A percentile compares a stretch with the other conserved stretches of the same genome.
Evolutionary conservation across 2,888 invertebrate species (phyloP).

Genomic region (Blastobasis adustella): DNA sequence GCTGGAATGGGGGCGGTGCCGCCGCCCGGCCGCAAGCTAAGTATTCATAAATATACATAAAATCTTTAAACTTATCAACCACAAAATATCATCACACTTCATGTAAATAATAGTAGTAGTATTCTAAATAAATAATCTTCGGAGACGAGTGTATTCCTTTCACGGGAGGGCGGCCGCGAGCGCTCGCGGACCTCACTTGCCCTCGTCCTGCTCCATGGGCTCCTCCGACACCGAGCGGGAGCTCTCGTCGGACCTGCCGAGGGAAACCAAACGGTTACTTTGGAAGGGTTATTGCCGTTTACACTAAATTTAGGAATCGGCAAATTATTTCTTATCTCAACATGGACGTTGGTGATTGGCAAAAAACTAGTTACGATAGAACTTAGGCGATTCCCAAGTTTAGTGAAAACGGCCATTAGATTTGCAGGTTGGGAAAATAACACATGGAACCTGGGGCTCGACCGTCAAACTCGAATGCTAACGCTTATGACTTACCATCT

Average conservation of each 20-base stretch:
- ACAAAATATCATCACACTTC: slow-evolving; percentile 14
- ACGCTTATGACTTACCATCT: too few species aligned
- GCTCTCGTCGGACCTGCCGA: slow-evolving; percentile 74
- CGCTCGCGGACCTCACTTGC: slow-evolving; percentile 72
- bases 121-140: slow-evolving; percentile 14
- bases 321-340: too few species aligned
- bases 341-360: too few species aligned
- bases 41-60: slow-evolving; percentile 19
- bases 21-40: not conserved
- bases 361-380: too few species aligned
- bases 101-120: not conserved
- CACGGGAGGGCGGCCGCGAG: not conserved
- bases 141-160: slow-evolving; percentile 3
- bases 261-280: not conserved
- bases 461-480: too few species aligned
- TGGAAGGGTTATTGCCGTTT: too few species aligned
- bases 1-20: not conserved
- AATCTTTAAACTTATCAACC: slow-evolving; percentile 13
- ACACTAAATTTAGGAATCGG: too few species aligned
- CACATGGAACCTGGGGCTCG: too few species aligned
- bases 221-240: slow-evolving; percentile 83
- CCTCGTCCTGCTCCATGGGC: slow-evolving; percentile 90
- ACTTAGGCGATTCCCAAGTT: too few species aligned
- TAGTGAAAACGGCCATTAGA: too few species aligned
- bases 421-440: too few species aligned